Conservation (phyloP, 2,113 vertebrate species). For the Sinocyclocheilus anophthalmus region DNA sequence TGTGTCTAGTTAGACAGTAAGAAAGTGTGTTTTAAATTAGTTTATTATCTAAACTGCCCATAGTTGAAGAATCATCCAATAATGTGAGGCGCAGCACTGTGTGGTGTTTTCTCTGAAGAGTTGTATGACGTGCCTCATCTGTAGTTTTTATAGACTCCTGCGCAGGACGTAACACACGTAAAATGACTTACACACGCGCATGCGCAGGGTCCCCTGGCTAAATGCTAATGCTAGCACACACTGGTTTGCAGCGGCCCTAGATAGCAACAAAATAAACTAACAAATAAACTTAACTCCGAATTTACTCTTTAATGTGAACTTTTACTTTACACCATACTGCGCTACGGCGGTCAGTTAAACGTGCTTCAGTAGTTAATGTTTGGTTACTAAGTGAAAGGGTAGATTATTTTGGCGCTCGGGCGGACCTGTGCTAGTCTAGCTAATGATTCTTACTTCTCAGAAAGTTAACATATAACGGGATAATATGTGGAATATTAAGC, state of each 20-base stretch:
- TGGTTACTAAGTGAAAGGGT: neutral
- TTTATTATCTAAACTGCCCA: neutral
- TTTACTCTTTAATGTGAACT: neutral
- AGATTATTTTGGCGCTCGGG: constrained; percentile 22
- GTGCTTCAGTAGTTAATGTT: neutral
- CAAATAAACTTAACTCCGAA: neutral
- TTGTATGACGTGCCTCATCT: neutral
- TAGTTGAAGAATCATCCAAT: neutral
- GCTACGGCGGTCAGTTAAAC: neutral
- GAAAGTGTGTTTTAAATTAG: neutral
- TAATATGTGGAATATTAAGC: constrained; percentile 26
- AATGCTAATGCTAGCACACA: constrained; percentile 32
- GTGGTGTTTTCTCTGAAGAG: neutral
- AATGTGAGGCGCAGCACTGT: neutral
- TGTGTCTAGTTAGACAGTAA: neutral
- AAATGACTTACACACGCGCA: neutral
- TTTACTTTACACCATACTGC: neutral
- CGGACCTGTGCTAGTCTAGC: constrained; percentile 14
- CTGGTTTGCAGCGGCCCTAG: constrained; percentile 2
- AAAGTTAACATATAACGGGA: neutral
- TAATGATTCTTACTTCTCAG: constrained; percentile 7
- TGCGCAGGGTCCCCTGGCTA: neutral
- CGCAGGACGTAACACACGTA: constrained; percentile 10
- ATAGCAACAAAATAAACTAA: constrained; percentile 6
- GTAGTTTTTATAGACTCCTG: neutral